Base-by-base conservation (phyloP, 2,888 invertebrate species). In the Emmelina monodactyla region DNA sequence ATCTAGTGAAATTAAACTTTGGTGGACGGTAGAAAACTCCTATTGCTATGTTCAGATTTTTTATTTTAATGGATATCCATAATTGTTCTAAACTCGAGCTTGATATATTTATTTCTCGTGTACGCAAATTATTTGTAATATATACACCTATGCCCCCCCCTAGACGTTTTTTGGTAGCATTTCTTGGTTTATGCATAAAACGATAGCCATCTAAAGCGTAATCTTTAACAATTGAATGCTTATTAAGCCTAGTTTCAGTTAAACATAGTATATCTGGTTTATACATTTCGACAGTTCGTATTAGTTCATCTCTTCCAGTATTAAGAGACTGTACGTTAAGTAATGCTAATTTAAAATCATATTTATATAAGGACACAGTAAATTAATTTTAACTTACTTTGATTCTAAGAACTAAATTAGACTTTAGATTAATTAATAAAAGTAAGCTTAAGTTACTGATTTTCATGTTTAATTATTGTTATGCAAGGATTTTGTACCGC, bases 261-360 rank as follows among this genome's bases (percentile, higher is more conserved):
- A 32, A 22, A 9, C 32, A 14, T 1, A 22, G 12, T 16, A 33
- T 16, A 12, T 33, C 33, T 15, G 32, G 32, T 2, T n/a, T 25
- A 14, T 15, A 7, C 5, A n/a, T 11, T 10, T 19, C n/a, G 2
- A 36, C 14, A 14, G 36, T 36, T 16, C 22, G 13, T 10, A 28
- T 3, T 6, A 36, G 14, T 10, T 36, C 36, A 19, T 36, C 36
- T 11, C 29, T 25, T n/a, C 35, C 35, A 25, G 35, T 35, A n/a
- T 19, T 30, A 10, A 31, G n/a, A 1, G 35, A 35, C n/a, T 31
- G 31, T 15, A 22, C 31, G 16, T 32, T 35, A 14, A 35, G 14
- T 3, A 35, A 4, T 12, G 28, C 15, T 16, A 35, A 9, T 13
- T 10, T 16, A 14, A 31, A 14, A 16, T 31, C 14, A n/a, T n/a